Evolutionary conservation across 1,140 invertebrate species (phyloP), one percentile per base, ranked within the genome.

Genomic region (Araneus ventricosus): DNA sequence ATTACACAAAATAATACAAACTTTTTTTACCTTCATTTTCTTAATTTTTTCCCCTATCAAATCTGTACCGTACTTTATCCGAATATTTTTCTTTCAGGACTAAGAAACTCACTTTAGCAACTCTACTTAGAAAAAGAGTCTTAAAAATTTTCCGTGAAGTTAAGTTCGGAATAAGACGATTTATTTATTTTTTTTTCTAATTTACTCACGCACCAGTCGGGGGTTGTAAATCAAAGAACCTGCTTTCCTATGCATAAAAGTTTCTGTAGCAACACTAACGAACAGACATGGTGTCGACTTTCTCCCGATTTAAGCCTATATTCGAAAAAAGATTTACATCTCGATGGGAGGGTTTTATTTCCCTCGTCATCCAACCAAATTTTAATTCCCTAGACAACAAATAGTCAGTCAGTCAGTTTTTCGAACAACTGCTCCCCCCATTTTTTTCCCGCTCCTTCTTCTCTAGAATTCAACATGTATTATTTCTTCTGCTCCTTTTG

Each of bases 401-500:
- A 34, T 52, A 52, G 45, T 52, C 45, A 30, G 70, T 37, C 70
- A 75, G 70, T 75, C 70, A 75, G 70, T 75, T 75, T 75, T 37
- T 75, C 70, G 8, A 75, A 34, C 70, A 75, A 75, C 70, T 75
- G 30, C 4, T 34, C 17, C 34, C 37, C 1, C 24, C 17, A 24
- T 63, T 63, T 30, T 75, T 75, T 17, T 75, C 34, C 17, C 70
- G 4, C 70, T 75, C 37, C 70, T 17, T 37, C 14, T 52, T 52
- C 45, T 1, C 45, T 17, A 14, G 70, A 34, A 75, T 75, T 37
- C 30, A 24, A 17, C 70, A 75, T 75, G 70, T 75, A 45, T 70
- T 88, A 70, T 67, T 90, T 59, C 41, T 67, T 80, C 88, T 37
- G 45, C 37, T 90, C 22, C 27, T 37, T 67, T 75, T 30, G 63